Conservation (phyloP, 2,113 vertebrate species). For the Neopipo cinnamomea region DNA sequence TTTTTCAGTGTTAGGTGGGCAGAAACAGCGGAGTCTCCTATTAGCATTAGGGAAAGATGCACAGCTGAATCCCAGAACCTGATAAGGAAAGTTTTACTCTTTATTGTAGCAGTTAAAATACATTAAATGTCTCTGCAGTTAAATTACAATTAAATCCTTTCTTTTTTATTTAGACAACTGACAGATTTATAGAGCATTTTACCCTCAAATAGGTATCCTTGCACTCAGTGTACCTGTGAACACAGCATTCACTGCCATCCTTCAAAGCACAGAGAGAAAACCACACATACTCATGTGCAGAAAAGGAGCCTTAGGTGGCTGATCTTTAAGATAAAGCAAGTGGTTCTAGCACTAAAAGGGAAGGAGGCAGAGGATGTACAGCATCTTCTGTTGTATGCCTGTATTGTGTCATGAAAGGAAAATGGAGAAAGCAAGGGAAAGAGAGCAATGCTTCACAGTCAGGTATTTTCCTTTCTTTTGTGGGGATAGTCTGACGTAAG, state of each 20-base stretch:
- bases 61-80: slow-evolving; percentile 22
- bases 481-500: background rate
- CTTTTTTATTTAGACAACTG: background rate
- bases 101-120: background rate
- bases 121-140: background rate
- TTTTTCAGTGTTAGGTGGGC: slow-evolving; percentile 61
- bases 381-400: background rate
- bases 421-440: slow-evolving; percentile 8
- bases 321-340: slow-evolving; percentile 52
- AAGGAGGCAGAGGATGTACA: slow-evolving; percentile 14
- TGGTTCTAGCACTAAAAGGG: slow-evolving; percentile 39
- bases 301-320: slow-evolving; percentile 37
- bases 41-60: background rate
- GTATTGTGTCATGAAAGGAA: slow-evolving; percentile 23
- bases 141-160: background rate
- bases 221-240: background rate
- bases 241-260: background rate
- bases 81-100: slow-evolving; percentile 35
- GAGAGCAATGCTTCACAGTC: background rate
- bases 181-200: background rate
- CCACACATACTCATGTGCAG: background rate
- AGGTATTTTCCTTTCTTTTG: background rate
- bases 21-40: slow-evolving; percentile 2
- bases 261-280: background rate
- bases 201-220: background rate